Evolutionary conservation across 2,888 invertebrate species (phyloP), one percentile per base, ranked within the genome.

Genomic region (Tiliacea citrago): DNA sequence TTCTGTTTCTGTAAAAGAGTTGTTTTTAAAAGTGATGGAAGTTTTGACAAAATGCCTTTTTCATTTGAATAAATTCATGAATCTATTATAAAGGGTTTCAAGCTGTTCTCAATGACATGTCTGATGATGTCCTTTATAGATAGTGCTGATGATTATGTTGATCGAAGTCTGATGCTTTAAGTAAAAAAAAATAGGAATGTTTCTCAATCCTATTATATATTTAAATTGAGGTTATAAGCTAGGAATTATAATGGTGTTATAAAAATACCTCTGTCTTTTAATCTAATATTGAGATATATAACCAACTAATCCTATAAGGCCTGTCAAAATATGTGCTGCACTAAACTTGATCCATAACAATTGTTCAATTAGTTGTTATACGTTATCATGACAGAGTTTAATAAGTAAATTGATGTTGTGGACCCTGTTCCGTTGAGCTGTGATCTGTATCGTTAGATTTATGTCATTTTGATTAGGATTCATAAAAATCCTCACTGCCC

Each of bases 401-500:
- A 74, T 77, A 51, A 51, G 24, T 58, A 75, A 69, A 75, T 79
- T 69, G 75, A 24, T 79, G 79, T 24, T 69, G 35, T 78, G 57
- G 49, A 12, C 49, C 57, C 69, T 4, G n/a, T 47, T 74, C 45
- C 66, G 53, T 16, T 78, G 24, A 18, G 58, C 10, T n/a, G 65
- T n/a, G 55, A 16, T 42, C 21, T 49, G 42, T 57, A 13, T 8
- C 45, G 16, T 51, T 53, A 0, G 13, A 49, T 57, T 16, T 18
- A 58, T 49, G 24, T n/a, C 24, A 0, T 70, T 70, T 39, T 7
- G 13, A 69, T 45, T 21, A 70, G 7, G 39, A 16, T 13, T 21
- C 7, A 24, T 42, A 60, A 58, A 7, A 13, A 45, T 29, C 13
- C 24, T 42, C 18, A 2, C 1, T 7, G 21, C 16, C 21, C 9